Evolutionary conservation across 2,888 invertebrate species (phyloP).

Genomic region (Lumbricus terrestris): DNA sequence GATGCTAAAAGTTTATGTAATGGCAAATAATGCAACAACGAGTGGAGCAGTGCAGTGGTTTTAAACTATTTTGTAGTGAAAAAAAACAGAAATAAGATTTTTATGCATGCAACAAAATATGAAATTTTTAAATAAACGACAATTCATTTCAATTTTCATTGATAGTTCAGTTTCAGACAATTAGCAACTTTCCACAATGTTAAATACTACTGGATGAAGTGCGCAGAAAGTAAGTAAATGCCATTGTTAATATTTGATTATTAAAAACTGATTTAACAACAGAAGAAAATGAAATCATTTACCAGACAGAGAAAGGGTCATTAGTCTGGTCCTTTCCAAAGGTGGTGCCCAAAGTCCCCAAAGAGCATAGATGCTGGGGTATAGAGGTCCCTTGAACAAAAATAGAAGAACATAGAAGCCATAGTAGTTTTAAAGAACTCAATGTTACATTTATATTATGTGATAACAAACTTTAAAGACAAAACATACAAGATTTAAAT

Average conservation of each 20-base stretch:
- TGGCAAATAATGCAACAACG: too few species aligned
- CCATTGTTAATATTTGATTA: not conserved
- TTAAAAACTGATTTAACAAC: not conserved
- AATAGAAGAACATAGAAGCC: not conserved
- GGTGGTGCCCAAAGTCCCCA: constrained; percentile 30
- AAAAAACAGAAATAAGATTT: not conserved
- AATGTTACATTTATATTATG: too few species aligned
- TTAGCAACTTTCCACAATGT: not conserved
- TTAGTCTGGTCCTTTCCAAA: constrained; percentile 22
- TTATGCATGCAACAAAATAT: not conserved
- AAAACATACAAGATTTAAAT: too few species aligned
- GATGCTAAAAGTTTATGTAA: too few species aligned
- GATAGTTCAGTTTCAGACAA: too few species aligned
- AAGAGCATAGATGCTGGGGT: constrained; percentile 25
- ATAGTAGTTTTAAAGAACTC: too few species aligned
- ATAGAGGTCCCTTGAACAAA: constrained; percentile 27
- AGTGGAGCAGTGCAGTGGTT: too few species aligned
- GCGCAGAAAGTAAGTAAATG: not conserved
- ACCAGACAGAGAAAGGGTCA: not conserved
- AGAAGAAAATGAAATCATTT: not conserved
- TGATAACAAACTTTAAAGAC: too few species aligned
- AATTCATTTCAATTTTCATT: not conserved
- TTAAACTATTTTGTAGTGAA: too few species aligned
- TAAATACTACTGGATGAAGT: not conserved
- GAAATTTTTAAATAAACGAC: too few species aligned